Conservation (phyloP, 2,888 invertebrate species). For the Catocala fraxini region DNA sequence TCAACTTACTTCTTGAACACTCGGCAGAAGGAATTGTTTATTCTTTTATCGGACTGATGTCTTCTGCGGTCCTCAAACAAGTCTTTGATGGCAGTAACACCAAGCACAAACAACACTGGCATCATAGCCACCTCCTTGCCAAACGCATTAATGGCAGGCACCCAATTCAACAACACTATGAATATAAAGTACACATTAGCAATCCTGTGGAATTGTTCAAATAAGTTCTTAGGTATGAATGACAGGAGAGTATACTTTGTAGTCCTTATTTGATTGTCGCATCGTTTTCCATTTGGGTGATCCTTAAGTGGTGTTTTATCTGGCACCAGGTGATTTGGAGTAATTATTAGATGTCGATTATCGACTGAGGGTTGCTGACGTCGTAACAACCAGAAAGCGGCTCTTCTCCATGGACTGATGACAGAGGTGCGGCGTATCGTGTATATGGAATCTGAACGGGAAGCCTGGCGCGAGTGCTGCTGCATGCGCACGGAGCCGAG, state of each 20-base stretch:
- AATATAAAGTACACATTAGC: slow-evolving; percentile 99
- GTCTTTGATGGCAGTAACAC: slow-evolving; percentile 98
- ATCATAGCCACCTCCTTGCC: slow-evolving; percentile 98
- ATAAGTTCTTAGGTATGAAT: slow-evolving; percentile 97
- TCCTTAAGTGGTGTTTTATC: slow-evolving; percentile 93
- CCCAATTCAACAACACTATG: slow-evolving; percentile 98
- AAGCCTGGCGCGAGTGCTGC: slow-evolving; percentile 96
- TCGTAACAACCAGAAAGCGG: slow-evolving; percentile 88
- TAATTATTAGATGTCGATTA: slow-evolving; percentile 91
- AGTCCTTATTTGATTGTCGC: slow-evolving; percentile 95
- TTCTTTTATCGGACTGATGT: slow-evolving; percentile 96
- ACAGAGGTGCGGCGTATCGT: slow-evolving; percentile 92
- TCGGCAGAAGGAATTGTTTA: slow-evolving; percentile 97
- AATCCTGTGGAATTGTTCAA: slow-evolving; percentile 99
- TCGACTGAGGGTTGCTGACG: slow-evolving; percentile 89
- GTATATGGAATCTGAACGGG: slow-evolving; percentile 96
- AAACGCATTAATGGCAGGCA: slow-evolving; percentile 97
- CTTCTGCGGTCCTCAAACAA: slow-evolving; percentile 97
- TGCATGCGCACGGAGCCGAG: slow-evolving; percentile 85
- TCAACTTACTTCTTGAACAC: slow-evolving; percentile 94
- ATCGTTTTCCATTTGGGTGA: slow-evolving; percentile 94
- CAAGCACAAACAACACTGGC: slow-evolving; percentile 97
- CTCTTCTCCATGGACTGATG: slow-evolving; percentile 91
- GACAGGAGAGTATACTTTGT: slow-evolving; percentile 98
- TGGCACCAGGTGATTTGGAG: slow-evolving; percentile 95